These are phyloP conservation scores for Rhagonycha lutea DNA, from an alignment of 2,888 invertebrate genomes.

Conservation along the genomic window DNA sequence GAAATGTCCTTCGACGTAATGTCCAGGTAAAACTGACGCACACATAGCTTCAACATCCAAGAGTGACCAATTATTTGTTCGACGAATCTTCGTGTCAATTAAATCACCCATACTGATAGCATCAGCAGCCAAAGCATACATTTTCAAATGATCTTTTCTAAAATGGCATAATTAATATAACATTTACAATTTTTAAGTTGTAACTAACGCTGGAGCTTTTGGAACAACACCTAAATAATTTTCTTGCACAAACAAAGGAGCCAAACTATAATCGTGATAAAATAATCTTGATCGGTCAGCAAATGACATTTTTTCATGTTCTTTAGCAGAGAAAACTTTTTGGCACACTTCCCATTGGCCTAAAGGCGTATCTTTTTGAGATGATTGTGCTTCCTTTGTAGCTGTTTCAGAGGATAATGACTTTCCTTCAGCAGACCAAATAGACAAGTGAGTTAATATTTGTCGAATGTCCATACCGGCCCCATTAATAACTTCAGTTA, in stretches of 20 bases:
- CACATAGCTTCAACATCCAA: slow-evolving; percentile 85
- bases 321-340: slow-evolving; percentile 82
- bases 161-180: neutral
- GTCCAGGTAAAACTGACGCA: slow-evolving; percentile 89
- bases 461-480: slow-evolving; percentile 94
- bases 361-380: slow-evolving; percentile 83
- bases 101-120: slow-evolving; percentile 85
- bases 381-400: slow-evolving; percentile 61
- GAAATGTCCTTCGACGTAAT: slow-evolving; percentile 79
- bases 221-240: slow-evolving; percentile 89
- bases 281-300: slow-evolving; percentile 88
- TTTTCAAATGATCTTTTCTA: slow-evolving; percentile 65
- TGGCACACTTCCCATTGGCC: slow-evolving; percentile 93
- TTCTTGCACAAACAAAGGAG: slow-evolving; percentile 97
- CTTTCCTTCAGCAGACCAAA: slow-evolving; percentile 71
- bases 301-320: slow-evolving; percentile 77
- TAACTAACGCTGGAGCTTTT: slow-evolving; percentile 68
- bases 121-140: slow-evolving; percentile 81
- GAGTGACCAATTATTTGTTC: slow-evolving; percentile 82
- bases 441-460: slow-evolving; percentile 85
- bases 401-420: slow-evolving; percentile 58
- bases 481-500: slow-evolving; percentile 82
- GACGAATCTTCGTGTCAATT: slow-evolving; percentile 80
- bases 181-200: neutral
- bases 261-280: slow-evolving; percentile 95